Base-by-base conservation (phyloP, 2,113 vertebrate species). In the Callospermophilus lateralis region DNA sequence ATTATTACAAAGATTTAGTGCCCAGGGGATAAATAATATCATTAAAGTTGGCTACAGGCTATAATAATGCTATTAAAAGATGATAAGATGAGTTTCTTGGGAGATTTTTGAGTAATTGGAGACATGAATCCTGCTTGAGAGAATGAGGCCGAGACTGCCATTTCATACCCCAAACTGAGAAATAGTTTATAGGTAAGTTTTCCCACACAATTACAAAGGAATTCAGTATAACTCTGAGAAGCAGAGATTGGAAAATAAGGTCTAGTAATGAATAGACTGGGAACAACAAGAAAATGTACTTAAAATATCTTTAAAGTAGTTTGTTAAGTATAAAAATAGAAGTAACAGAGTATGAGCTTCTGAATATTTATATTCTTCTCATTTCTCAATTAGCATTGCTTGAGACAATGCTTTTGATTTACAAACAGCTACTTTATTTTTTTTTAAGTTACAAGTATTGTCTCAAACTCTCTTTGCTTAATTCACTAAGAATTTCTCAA, bases 41-140 rank as follows among this genome's bases (percentile, higher is more conserved):
- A 79, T 22, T 83, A 11, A 94, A 79, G 6, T 68, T 95, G 51
- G 7, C 68, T 83, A 34, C 26, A 91, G 42, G 10, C 6, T 42
- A 55, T 55, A 67, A 6, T 68, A 12, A 76, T 79, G 16, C 28
- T 86, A 15, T 92, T 88, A 83, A 19, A 63, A 32, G 28, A 94
- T 94, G 37, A 89, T 91, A 81, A 87, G 90, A 90, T 34, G 8
- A 81, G 61, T 63, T 94, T 19, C 42, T 77, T 78, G 28, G 89
- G 61, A 95, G 78, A 86, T 42, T 89, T 53, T 83, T 95, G 74
- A 91, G 28, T 85, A 94, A 89, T n/a, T 76, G 48, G 17, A 84
- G 51, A 85, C 13, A 32, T 45, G 53, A 94, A 61, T 94, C 20
- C 37, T 93, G n/a, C 26, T 84, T 53, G 51, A 84, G 72, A 72